A percentile compares a stretch with the other conserved stretches of the same genome.
These are phyloP conservation scores for Silurus lanzhouensis DNA, from an alignment of 2,797 vertebrate species.

Conservation along the genomic window DNA sequence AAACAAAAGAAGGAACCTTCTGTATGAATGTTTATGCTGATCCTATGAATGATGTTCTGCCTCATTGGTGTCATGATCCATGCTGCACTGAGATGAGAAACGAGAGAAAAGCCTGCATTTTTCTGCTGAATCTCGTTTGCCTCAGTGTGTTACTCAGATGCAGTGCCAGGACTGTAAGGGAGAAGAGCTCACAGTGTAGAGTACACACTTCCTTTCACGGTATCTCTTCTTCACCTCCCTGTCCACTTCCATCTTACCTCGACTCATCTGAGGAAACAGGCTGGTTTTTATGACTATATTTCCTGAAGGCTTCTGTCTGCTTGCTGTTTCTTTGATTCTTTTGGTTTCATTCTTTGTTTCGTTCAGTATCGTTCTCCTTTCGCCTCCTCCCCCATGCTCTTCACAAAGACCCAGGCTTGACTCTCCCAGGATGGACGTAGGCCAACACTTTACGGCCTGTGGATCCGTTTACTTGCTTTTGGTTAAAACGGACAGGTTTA, in stretches of 20 bases:
- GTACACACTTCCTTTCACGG: not conserved
- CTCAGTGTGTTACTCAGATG: slow-evolving; percentile 30
- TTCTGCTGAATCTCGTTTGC: slow-evolving; percentile 38
- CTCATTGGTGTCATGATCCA: not conserved
- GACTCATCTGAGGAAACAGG: not conserved
- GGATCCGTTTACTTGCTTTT: slow-evolving; percentile 20
- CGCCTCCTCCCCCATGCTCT: slow-evolving; percentile 25
- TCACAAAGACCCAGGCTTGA: slow-evolving; percentile 23
- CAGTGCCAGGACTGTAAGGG: slow-evolving; percentile 32
- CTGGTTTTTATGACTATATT: not conserved
- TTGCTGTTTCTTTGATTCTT: slow-evolving; percentile 9
- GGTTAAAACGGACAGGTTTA: slow-evolving; percentile 31
- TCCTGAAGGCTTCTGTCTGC: slow-evolving; percentile 11
- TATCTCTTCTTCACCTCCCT: not conserved
- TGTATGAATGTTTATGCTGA: not conserved
- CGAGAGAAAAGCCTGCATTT: slow-evolving; percentile 17
- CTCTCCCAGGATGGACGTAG: slow-evolving; percentile 27
- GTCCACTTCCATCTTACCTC: not conserved
- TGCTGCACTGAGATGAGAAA: not conserved
- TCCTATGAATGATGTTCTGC: not conserved
- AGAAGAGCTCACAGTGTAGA: slow-evolving; percentile 1
- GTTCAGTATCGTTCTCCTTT: slow-evolving; percentile 3
- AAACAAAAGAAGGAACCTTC: not conserved
- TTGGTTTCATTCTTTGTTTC: slow-evolving; percentile 29
- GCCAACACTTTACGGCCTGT: slow-evolving; percentile 22